Evolutionary conservation across 2,888 invertebrate species (phyloP), one percentile per base, ranked within the genome.

Genomic region (Hydriomena furcata): DNA sequence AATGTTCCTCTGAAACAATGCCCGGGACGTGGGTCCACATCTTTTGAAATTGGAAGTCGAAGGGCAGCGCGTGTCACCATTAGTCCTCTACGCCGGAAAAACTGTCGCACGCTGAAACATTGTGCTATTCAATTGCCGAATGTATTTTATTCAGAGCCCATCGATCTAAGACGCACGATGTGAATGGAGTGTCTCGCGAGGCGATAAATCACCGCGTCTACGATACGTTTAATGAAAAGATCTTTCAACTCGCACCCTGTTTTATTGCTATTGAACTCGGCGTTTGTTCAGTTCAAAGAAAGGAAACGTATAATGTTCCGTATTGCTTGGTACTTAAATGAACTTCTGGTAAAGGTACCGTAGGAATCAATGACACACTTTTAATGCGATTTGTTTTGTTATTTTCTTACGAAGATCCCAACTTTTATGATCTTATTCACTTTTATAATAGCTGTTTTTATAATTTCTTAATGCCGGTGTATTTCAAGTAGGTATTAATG

Each of bases 1-100:
- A 30, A 7, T n/a, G n/a, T 30, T 13, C 11, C 6, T 28, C 20
- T 40, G 8, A 40, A 41, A 41, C 41, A 41, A 24, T n/a, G 36
- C 30, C 8, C 11, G 24, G 27, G 30, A 31, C 37, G 42, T 21
- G 32, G 34, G 73, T 72, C 61, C 68, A 69, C 79, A 76, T 86
- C 85, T 86, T 87, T 88, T 86, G 84, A 80, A 86, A 88, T 88
- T 86, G 84, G 82, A 83, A 83, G 80, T 82, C 79, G 77, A 79
- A 73, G 82, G 79, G 69, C 75, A 81, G 77, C 82, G 82, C 82
- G 82, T 79, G 81, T 76, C 77, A 73, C 84, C 81, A 88, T 89
- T 88, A 87, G 84, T 85, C 74, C 74, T 79, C 70, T 65, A 68
- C 73, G 76, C 72, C 79, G 83, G 84, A 85, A 87, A 87, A 87